Evolutionary conservation across 1,140 invertebrate species (phyloP).

Genomic region (Zaprionus davidi): DNA sequence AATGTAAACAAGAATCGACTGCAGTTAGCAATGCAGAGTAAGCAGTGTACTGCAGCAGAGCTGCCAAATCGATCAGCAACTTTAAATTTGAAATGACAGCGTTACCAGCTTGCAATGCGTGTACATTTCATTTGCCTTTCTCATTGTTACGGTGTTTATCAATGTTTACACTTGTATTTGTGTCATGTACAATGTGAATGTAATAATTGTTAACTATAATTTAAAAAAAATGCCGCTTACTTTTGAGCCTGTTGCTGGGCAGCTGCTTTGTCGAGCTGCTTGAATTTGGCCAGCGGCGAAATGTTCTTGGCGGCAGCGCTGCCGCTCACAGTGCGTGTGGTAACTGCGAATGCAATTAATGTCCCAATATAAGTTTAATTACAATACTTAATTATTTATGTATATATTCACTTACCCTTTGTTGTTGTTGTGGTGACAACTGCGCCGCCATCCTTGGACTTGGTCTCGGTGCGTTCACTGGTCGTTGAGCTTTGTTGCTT

Average conservation of each 20-base stretch:
- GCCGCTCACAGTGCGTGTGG: constrained; percentile 86
- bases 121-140: constrained; percentile 15
- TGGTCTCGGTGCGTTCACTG: constrained; percentile 80
- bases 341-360: constrained; percentile 86
- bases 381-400: constrained; percentile 8
- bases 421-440: constrained; percentile 83
- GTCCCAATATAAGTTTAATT: constrained; percentile 37
- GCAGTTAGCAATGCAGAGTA: too few relatives aligned
- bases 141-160: not conserved
- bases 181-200: constrained; percentile 2
- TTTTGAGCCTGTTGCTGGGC: constrained; percentile 89
- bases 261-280: constrained; percentile 92
- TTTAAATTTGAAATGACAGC: constrained; percentile 5
- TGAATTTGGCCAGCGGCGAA: constrained; percentile 95
- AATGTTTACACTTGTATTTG: not conserved
- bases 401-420: constrained; percentile 66
- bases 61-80: not conserved
- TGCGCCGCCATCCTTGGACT: constrained; percentile 81
- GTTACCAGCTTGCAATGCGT: not conserved
- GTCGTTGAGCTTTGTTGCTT: constrained; percentile 77
- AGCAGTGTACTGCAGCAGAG: not conserved
- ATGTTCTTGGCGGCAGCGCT: constrained; percentile 88
- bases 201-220: not conserved
- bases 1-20: not conserved
- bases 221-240: constrained; percentile 85